These are phyloP conservation scores for Brenthis daphne DNA, from an alignment of 2,888 invertebrate species.

Conservation along the genomic window DNA sequence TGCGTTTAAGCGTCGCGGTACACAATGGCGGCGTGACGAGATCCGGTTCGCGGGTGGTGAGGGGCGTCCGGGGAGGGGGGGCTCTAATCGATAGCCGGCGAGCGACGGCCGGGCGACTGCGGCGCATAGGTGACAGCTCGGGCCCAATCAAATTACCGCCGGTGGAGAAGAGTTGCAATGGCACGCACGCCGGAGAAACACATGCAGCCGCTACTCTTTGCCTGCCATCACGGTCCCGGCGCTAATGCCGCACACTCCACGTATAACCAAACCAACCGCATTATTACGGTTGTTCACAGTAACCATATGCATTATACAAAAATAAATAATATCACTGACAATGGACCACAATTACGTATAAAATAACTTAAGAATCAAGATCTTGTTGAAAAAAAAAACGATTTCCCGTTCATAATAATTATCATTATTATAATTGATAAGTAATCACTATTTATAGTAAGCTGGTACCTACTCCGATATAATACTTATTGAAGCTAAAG, in stretches of 20 bases:
- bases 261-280: neutral
- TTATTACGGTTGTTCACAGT: neutral
- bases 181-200: constrained; percentile 67
- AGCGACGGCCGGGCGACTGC: constrained; percentile 80
- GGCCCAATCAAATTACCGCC: constrained; percentile 81
- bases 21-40: constrained; percentile 83
- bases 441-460: no score
- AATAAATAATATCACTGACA: neutral
- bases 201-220: constrained; percentile 36
- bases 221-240: constrained; percentile 51
- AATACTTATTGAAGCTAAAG: no score
- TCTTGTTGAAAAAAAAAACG: no score
- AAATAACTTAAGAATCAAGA: no score
- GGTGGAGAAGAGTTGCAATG: constrained; percentile 73
- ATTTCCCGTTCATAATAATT: no score
- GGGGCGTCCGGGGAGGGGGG: constrained; percentile 61
- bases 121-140: constrained; percentile 82
- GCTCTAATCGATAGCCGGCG: constrained; percentile 82
- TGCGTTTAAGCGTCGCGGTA: constrained; percentile 83
- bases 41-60: constrained; percentile 80
- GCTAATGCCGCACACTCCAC: constrained; percentile 39
- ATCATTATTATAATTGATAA: no score
- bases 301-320: neutral
- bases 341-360: no score
- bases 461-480: no score